Evolutionary conservation across 2,888 invertebrate species (phyloP), one percentile per base, ranked within the genome.

Genomic region (Nysson spinosus): DNA sequence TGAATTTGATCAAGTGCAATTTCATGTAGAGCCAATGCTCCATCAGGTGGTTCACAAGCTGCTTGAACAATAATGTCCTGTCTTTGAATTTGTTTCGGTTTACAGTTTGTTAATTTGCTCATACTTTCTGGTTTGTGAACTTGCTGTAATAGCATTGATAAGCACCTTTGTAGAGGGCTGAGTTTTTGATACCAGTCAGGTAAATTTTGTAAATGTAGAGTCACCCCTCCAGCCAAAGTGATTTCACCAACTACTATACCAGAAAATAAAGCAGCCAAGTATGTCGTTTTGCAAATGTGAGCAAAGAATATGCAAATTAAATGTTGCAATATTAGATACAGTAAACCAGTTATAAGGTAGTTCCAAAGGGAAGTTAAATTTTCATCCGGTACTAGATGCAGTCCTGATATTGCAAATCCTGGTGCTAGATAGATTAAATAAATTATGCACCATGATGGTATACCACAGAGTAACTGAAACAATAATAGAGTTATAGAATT

Each of bases 381-480:
- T 26, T 87, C 87, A 26, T 87, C 86, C 0, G 83, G 77, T 4
- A 78, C 77, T 1, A 83, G 91, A 78, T 95, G 95, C 0, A 95
- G 87, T 0, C 95, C 95, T 19, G 93, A 93, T 96, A 96, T 96
- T 12, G 95, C 94, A 84, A 95, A 96, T 37, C 95, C 95, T 11
- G 97, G 97, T 58, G 96, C 92, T 49, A 96, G 85, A 84, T 95
- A 97, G 2, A 95, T 94, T 72, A 96, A 81, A 91, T 96, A 96
- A 42, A 96, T 92, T 69, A 95, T 90, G 44, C 92, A 88, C 50
- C 95, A 93, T 1, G 95, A 93, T 81, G 94, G 92, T 22, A 96
- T 82, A 75, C 94, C 95, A 77, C 95, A 90, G 46, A 95, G 87
- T 81, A 93, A 91, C 96, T 97, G 88, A 61, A n/a, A n/a, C n/a